These are phyloP conservation scores for Thamnophis elegans DNA, from an alignment of 2,797 vertebrate genomes.

Conservation along the genomic window DNA sequence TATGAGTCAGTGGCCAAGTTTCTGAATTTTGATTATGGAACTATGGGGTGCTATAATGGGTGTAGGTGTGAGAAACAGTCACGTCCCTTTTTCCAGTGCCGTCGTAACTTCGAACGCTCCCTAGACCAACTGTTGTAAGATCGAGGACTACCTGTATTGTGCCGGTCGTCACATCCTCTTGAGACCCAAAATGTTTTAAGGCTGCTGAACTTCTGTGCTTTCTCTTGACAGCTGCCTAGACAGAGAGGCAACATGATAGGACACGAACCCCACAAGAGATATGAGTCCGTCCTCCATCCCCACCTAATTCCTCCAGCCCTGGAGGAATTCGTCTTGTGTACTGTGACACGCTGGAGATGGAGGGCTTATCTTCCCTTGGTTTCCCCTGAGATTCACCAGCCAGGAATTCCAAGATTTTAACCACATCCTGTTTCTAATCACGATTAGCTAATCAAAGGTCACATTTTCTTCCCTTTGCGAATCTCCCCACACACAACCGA, in stretches of 20 bases:
- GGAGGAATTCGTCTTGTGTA: not conserved
- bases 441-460: not conserved
- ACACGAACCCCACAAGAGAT: not conserved
- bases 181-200: not conserved
- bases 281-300: not conserved
- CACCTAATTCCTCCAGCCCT: not conserved
- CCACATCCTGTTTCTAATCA: not conserved
- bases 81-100: too few species aligned
- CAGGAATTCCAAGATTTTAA: conserved; percentile 1
- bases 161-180: not conserved
- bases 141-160: not conserved
- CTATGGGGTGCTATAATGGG: too few species aligned
- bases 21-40: too few species aligned
- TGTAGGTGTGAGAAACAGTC: too few species aligned
- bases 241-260: not conserved
- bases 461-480: not conserved
- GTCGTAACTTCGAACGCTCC: too few species aligned
- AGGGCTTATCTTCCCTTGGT: not conserved
- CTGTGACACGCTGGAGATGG: not conserved
- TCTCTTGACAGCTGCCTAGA: not conserved
- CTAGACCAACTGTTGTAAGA: too few species aligned
- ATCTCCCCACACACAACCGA: not conserved
- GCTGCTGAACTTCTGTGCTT: not conserved
- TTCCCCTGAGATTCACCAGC: not conserved
- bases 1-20: too few species aligned